Evolutionary conservation across 1,140 invertebrate species (phyloP).

Genomic region (Teleopsis dalmanni): DNA sequence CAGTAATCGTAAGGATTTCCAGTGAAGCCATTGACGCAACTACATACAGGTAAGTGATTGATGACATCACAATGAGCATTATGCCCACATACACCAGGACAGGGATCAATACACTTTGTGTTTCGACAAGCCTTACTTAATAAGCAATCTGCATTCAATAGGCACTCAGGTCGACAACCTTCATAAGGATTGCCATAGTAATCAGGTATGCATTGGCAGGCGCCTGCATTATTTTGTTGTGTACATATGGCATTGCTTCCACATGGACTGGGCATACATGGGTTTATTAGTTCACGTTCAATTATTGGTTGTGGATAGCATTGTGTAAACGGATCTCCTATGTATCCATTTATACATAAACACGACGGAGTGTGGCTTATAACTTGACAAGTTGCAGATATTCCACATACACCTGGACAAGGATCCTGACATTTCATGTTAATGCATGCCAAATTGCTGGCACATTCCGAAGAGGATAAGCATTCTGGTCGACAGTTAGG

Average conservation of each 20-base stretch:
- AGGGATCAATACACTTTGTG: constrained; percentile 74
- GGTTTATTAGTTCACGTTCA: constrained; percentile 47
- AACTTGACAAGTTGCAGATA: constrained; percentile 66
- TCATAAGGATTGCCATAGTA: constrained; percentile 55
- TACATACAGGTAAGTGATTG: constrained; percentile 71
- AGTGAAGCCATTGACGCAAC: constrained; percentile 60
- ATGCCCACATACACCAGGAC: constrained; percentile 67
- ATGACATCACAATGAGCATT: constrained; percentile 72
- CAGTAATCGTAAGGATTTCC: constrained; percentile 62
- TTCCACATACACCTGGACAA: constrained; percentile 62
- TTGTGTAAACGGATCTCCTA: constrained; percentile 56
- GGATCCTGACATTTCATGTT: constrained; percentile 63
- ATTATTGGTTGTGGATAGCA: constrained; percentile 46
- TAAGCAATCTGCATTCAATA: constrained; percentile 67
- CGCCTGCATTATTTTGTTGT: constrained; percentile 47
- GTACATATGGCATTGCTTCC: constrained; percentile 57
- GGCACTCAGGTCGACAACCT: constrained; percentile 71
- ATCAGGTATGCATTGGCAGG: constrained; percentile 49
- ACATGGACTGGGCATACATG: constrained; percentile 54
- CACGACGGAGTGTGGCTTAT: constrained; percentile 65
- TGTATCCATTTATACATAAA: constrained; percentile 59
- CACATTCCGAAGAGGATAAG: constrained; percentile 57
- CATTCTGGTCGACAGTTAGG: constrained; percentile 65
- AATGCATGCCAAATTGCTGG: constrained; percentile 60
- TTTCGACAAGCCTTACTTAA: constrained; percentile 64